Base-by-base conservation (phyloP, 2,797 vertebrate species). In the Myiotriccus ornatus region DNA sequence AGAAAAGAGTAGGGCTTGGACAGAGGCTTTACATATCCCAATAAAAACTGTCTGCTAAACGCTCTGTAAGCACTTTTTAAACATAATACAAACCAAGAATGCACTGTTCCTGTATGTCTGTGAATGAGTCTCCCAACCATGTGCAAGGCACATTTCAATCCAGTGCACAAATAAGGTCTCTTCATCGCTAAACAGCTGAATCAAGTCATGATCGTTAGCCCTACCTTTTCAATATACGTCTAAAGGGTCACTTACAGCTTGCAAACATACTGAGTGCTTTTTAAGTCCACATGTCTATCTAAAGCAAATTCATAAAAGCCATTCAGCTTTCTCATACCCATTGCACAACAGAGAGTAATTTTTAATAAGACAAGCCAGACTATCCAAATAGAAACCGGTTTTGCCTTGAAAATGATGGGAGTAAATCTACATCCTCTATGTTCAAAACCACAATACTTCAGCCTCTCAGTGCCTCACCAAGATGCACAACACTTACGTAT, bases 261-360 rank as follows among this genome's bases (percentile, higher is more conserved):
- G 57, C 37, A 91, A 86, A 88, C 62, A 94, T 30, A 47, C n/a
- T 8, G 30, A 95, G 43, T 84, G 27, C 83, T 90, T 80, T 57
- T 68, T 32, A 94, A 81, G 62, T 52, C n/a, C 32, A 14, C 23
- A 55, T 4, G 21, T 52, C 59, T 59, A 50, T 63, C 83, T 88
- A 90, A 90, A 90, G 39, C 39, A 94, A 93, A 93, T 34, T 84
- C 50, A 50, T 4, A 39, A 89, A 94, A 71, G 27, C 8, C 49
- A 53, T 57, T 65, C 71, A 55, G 50, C 59, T 75, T 76, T 83
- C 62, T 41, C 63, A 84, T 18, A 28, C 21, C 74, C 76, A 59
- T 67, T 94, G 74, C 90, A 76, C 88, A 96, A 94, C n/a, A 76
- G 60, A 77, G 0, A 83, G 22, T 41, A 82, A 90, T 49, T 95